Evolutionary conservation across 2,888 invertebrate species (phyloP).

Genomic region (Ectemnius cavifrons): DNA sequence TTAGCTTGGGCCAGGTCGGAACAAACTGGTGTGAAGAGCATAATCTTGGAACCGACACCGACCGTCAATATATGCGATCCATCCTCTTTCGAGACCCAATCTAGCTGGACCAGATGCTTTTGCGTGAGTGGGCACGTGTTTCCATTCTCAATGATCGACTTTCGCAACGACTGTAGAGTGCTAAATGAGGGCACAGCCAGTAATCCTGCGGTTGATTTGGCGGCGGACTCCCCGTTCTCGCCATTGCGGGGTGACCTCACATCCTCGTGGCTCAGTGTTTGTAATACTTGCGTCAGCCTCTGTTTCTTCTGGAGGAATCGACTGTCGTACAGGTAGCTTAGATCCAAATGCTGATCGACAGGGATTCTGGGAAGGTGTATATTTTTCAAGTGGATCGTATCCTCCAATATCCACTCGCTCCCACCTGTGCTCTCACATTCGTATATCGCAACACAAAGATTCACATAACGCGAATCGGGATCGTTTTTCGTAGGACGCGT

Average conservation of each 20-base stretch:
- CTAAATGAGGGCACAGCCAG: conserved; percentile 94
- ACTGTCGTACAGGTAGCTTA: conserved; percentile 90
- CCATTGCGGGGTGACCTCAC: conserved; percentile 82
- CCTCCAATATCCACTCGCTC: conserved; percentile 95
- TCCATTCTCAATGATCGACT: conserved; percentile 94
- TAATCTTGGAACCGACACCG: conserved; percentile 94
- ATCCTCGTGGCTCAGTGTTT: conserved; percentile 90
- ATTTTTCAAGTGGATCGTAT: conserved; percentile 95
- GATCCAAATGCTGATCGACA: conserved; percentile 89
- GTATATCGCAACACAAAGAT: conserved; percentile 96
- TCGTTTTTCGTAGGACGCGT: conserved; percentile 88
- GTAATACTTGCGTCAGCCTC: conserved; percentile 88
- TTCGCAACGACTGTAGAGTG: conserved; percentile 90
- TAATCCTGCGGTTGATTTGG: conserved; percentile 80
- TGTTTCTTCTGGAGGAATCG: conserved; percentile 90
- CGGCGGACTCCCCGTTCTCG: conserved; percentile 78
- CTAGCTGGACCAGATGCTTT: conserved; percentile 95
- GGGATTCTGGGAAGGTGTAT: conserved; percentile 91
- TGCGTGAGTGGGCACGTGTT: conserved; percentile 94
- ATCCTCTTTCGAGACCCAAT: conserved; percentile 99
- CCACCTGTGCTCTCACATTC: conserved; percentile 99
- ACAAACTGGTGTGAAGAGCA: conserved; percentile 95
- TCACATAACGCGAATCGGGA: conserved; percentile 90
- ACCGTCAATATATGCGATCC: conserved; percentile 98
- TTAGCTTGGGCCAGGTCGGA: conserved; percentile 97